phyloP scores from a whole-genome alignment of 2,113 vertebrate genomes.

The Camelus dromedarius region DNA sequence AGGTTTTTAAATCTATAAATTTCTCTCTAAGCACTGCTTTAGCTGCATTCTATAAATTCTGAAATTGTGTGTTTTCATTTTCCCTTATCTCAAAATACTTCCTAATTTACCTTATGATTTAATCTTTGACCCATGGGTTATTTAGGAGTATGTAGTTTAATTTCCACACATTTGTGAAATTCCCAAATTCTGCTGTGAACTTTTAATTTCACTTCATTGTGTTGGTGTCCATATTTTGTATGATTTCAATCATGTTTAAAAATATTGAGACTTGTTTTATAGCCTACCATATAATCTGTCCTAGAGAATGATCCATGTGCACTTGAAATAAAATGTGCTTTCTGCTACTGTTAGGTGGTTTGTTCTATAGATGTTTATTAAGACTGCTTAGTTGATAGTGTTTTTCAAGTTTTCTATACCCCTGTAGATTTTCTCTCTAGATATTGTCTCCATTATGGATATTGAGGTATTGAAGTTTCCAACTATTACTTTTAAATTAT shows the following conservation, averaged over 20 bases:
- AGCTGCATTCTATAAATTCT: not conserved
- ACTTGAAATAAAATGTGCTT: not conserved
- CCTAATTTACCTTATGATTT: not conserved
- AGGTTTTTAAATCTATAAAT: not conserved
- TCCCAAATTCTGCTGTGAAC: not conserved
- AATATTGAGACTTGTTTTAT: not conserved
- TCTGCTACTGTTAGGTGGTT: not conserved
- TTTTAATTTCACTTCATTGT: not conserved
- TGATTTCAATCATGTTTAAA: not conserved
- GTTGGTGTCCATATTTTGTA: not conserved
- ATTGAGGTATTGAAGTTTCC: not conserved
- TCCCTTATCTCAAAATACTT: not conserved
- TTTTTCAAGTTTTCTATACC: not conserved
- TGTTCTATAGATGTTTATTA: not conserved
- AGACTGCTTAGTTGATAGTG: not conserved
- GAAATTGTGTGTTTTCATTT: not conserved
- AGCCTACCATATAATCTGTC: not conserved
- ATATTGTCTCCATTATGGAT: not conserved
- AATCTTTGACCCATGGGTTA: not conserved
- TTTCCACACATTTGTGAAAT: not conserved
- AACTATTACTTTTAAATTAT: not conserved
- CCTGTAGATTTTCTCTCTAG: not conserved
- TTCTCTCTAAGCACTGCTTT: not conserved
- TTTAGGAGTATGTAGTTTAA: not conserved
- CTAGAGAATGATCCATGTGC: not conserved